These are phyloP conservation scores for Tipula vernalis DNA, from an alignment of 2,888 invertebrate genomes.

Conservation along the genomic window DNA sequence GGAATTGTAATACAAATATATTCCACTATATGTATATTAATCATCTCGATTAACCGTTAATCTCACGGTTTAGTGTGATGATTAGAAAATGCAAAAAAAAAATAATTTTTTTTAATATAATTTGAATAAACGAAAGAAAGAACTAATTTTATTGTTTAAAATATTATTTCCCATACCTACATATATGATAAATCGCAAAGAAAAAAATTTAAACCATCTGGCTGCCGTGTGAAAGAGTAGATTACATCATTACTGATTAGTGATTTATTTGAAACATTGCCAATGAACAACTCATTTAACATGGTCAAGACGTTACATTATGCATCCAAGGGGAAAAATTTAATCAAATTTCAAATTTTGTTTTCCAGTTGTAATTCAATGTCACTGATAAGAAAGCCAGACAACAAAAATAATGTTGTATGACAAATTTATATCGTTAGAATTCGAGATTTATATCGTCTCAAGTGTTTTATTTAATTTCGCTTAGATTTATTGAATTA, in stretches of 20 bases:
- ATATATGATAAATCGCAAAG: neutral
- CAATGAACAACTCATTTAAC: neutral
- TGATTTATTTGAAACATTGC: neutral
- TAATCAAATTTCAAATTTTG: neutral
- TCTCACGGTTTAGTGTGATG: neutral
- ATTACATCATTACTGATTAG: neutral
- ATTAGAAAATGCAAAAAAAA: neutral
- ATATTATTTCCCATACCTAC: neutral
- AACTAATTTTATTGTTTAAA: neutral
- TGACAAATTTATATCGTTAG: neutral
- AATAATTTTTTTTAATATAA: neutral
- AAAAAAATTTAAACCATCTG: neutral
- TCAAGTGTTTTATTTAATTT: neutral
- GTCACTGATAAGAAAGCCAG: neutral
- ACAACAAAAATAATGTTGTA: neutral
- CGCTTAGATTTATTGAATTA: neutral
- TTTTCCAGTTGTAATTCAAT: neutral
- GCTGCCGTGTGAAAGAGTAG: neutral
- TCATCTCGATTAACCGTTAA: neutral
- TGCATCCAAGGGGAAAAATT: no score
- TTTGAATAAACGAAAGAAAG: neutral
- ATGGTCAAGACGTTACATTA: neutral
- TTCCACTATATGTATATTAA: neutral
- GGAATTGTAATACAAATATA: neutral
- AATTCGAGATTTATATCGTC: neutral